Conservation (phyloP, 2,888 invertebrate genomes). For the Dasysyrphus tricinctus region DNA sequence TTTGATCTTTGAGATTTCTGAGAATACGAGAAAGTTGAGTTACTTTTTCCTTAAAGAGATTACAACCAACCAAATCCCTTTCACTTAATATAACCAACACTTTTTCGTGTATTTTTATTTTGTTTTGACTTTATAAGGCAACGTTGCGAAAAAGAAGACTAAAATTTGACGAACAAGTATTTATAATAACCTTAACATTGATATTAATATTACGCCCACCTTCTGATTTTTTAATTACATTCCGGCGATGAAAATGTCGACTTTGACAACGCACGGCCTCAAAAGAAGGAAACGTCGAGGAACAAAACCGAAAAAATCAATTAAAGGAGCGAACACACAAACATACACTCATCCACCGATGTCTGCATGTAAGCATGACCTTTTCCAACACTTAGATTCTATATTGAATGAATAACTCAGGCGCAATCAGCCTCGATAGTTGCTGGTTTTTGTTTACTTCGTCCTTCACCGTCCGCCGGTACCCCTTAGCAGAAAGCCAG, state of each 20-base stretch:
- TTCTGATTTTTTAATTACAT: conserved; percentile 60
- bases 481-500: conserved; percentile 34
- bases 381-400: conserved; percentile 63
- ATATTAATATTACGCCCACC: conserved; percentile 44
- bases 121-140: conserved; percentile 24
- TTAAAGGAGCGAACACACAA: conserved; percentile 56
- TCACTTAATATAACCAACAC: conserved; percentile 47
- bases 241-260: conserved; percentile 44
- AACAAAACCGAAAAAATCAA: conserved; percentile 53
- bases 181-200: conserved; percentile 70
- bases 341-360: background rate
- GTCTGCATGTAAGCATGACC: conserved; percentile 60
- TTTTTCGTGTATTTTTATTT: conserved; percentile 1
- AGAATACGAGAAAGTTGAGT: conserved; percentile 20
- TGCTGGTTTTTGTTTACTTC: conserved; percentile 59
- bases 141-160: conserved; percentile 34
- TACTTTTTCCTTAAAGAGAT: conserved; percentile 11
- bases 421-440: conserved; percentile 63
- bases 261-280: conserved; percentile 4
- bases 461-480: conserved; percentile 10
- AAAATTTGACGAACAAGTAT: conserved; percentile 30
- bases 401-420: conserved; percentile 45
- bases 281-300: conserved; percentile 31
- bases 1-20: background rate
- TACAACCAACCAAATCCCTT: conserved; percentile 46